Evolutionary conservation across 2,113 vertebrate genomes (phyloP), one percentile per base, ranked within the genome.

Genomic region (Platichthys flesus): DNA sequence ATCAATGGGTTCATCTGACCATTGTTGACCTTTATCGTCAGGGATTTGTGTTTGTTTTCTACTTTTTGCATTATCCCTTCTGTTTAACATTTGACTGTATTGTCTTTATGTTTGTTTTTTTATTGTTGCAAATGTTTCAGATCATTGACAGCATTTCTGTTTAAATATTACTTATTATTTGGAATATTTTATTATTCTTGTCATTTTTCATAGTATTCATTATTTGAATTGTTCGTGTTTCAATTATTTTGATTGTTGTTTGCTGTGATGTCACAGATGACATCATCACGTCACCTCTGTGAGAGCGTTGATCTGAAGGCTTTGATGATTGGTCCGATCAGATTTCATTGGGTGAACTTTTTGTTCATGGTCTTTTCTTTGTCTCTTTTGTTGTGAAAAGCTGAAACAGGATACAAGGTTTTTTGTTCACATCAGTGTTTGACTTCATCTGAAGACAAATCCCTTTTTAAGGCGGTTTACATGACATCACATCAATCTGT

Each of bases 321-420:
- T 10, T 13, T 26, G 45, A 20, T 47, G 45, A 47, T 47, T 14
- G 5, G 12, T 21, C 52, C 13, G 67, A n/a, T 70, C 74, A 55
- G 66, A 40, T 68, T 68, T 5, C 68, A 45, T 26, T 20, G 51
- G 35, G 58, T n/a, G 65, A 51, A 67, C 56, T 37, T n/a, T 71
- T 56, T 74, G 58, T 74, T 54, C 49, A 37, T 57, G n/a, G 1
- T 28, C 61, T 47, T 60, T 65, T 55, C 54, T 59, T 23, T 24
- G 20, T 54, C 2, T 71, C 31, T 64, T 78, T 70, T 23, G 28
- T 68, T 28, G 37, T 49, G 56, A 63, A 49, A 49, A 26, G 20
- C 59, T 49, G 81, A 67, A 83, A 79, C 60, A 1, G 1, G 66
- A 78, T 9, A 16, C 7, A 9, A 18, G 9, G 0, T 37, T 61